These are phyloP conservation scores for Ambastaia sidthimunki DNA, from an alignment of 2,797 vertebrate genomes.

Conservation along the genomic window DNA sequence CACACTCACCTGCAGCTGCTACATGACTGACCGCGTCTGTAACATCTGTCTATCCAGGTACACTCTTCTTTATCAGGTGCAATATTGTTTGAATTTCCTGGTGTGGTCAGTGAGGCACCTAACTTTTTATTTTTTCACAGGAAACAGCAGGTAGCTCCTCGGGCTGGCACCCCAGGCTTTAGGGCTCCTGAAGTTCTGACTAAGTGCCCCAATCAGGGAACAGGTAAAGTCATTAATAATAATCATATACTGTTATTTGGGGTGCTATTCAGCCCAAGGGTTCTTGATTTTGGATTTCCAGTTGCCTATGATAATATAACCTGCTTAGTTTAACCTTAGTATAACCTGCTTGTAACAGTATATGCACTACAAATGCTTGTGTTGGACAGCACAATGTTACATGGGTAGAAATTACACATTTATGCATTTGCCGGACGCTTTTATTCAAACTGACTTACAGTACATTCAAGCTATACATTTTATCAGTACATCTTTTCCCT, in stretches of 20 bases:
- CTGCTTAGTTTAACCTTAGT: neutral
- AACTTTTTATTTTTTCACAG: slow-evolving; percentile 66
- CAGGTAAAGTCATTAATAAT: slow-evolving; percentile 75
- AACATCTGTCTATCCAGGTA: slow-evolving; percentile 95
- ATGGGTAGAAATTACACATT: too few relatives aligned
- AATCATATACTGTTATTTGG: neutral
- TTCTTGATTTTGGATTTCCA: neutral
- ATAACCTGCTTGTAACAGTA: neutral
- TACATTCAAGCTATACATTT: too few relatives aligned
- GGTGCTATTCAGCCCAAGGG: neutral
- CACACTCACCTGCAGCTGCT: slow-evolving; percentile 87
- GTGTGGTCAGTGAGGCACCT: neutral
- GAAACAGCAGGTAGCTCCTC: slow-evolving; percentile 90
- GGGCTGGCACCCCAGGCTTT: slow-evolving; percentile 96
- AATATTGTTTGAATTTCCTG: slow-evolving; percentile 1
- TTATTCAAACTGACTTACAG: too few relatives aligned
- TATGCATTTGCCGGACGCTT: too few relatives aligned
- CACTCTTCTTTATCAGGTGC: slow-evolving; percentile 35
- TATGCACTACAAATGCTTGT: too few relatives aligned
- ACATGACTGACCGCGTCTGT: slow-evolving; percentile 88
- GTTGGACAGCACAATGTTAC: too few relatives aligned
- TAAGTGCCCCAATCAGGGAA: slow-evolving; percentile 93
- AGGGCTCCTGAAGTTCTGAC: slow-evolving; percentile 96
- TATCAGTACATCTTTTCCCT: too few relatives aligned
- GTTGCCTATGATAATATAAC: neutral